phyloP scores from a whole-genome alignment of 92 coral and sea anemone genomes.

The Muricea muricata region DNA sequence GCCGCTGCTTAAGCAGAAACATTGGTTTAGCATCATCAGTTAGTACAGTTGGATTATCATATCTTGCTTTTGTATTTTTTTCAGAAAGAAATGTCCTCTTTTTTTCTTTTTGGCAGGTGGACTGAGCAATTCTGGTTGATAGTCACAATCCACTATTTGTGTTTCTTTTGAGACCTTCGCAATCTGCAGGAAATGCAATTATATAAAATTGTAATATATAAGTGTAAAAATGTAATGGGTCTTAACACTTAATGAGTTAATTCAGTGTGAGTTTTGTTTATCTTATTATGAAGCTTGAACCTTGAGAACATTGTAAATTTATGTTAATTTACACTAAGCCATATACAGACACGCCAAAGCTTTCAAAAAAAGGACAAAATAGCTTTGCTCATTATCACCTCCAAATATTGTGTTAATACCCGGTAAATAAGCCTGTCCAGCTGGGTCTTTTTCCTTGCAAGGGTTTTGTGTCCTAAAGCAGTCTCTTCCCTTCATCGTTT shows the following conservation, averaged over 20 bases:
- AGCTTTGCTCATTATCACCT: neutral
- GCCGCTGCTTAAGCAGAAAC: constrained; percentile 30
- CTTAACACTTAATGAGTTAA: neutral
- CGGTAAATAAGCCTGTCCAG: constrained; percentile 39
- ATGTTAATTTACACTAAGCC: neutral
- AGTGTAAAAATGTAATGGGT: no score
- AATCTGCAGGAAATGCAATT: constrained; percentile 6
- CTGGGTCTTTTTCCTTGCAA: constrained; percentile 45
- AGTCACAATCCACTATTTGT: neutral
- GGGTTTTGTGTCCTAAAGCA: constrained; percentile 44
- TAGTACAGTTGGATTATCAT: constrained; percentile 51
- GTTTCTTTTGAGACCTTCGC: constrained; percentile 6
- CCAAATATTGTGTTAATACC: constrained; percentile 25
- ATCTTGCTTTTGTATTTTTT: constrained; percentile 35
- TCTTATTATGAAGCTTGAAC: neutral
- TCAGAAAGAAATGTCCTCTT: constrained; percentile 30
- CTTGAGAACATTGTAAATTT: neutral
- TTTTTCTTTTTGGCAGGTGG: constrained; percentile 40
- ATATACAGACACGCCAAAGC: neutral
- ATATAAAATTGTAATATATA: neutral
- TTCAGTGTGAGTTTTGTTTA: neutral
- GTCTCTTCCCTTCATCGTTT: constrained; percentile 49
- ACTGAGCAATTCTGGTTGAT: neutral
- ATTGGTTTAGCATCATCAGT: constrained; percentile 37
- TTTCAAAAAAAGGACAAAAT: neutral